These are phyloP conservation scores for Murina feae DNA, from an alignment of 2,113 vertebrate genomes.

Conservation along the genomic window DNA sequence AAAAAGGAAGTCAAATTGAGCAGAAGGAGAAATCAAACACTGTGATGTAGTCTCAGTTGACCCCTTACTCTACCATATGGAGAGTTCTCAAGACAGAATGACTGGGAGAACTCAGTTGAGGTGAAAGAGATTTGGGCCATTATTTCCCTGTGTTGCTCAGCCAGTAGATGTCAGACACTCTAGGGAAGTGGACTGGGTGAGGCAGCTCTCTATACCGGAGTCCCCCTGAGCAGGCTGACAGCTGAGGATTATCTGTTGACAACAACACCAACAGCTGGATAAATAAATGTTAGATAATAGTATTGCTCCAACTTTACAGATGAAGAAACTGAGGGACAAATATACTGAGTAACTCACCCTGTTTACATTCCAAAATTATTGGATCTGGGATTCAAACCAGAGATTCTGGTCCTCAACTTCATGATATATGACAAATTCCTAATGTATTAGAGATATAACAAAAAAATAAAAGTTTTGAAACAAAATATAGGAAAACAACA, in stretches of 20 bases:
- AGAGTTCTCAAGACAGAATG: not conserved
- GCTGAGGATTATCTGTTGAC: not conserved
- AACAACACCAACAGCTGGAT: not conserved
- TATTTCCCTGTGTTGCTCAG: not conserved
- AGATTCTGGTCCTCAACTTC: not conserved
- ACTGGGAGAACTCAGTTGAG: not conserved
- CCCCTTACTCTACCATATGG: not conserved
- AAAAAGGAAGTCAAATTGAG: not conserved
- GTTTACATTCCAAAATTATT: not conserved
- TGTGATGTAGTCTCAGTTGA: not conserved
- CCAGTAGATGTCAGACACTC: not conserved
- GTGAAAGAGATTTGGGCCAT: not conserved
- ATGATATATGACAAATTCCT: not conserved
- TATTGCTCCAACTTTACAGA: not conserved
- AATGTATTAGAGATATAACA: not conserved
- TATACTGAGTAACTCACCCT: not conserved
- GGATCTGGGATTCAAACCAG: not conserved
- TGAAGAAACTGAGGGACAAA: not conserved
- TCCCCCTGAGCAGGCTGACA: not conserved
- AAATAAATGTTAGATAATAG: not conserved
- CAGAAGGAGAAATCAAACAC: not conserved
- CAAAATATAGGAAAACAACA: not conserved
- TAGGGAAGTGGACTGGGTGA: not conserved
- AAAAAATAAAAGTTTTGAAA: not conserved
- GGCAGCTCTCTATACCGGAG: not conserved